Evolutionary conservation across 2,797 vertebrate species (phyloP).

Genomic region (Hemitrygon akajei): DNA sequence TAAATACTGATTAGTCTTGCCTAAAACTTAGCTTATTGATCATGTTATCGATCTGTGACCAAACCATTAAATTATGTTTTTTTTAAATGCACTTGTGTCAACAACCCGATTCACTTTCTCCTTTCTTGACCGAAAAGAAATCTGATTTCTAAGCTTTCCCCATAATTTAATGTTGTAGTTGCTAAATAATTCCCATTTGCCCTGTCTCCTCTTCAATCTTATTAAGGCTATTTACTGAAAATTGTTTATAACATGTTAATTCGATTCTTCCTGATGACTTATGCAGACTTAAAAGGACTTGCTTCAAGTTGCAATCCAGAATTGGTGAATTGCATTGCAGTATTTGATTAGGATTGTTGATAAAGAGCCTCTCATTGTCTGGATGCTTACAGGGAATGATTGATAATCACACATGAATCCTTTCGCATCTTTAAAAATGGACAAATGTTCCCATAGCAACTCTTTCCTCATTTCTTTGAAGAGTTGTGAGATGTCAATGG

Average conservation of each 20-base stretch:
- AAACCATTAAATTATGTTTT: neutral
- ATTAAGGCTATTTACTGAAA: neutral
- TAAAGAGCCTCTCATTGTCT: neutral
- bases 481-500: neutral
- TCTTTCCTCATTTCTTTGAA: neutral
- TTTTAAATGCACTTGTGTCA: neutral
- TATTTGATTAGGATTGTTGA: constrained; percentile 8
- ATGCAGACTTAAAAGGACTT: neutral
- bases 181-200: neutral
- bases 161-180: neutral
- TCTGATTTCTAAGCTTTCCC: neutral
- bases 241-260: neutral
- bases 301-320: neutral
- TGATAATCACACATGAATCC: constrained; percentile 11
- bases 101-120: neutral
- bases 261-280: neutral
- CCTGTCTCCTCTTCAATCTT: neutral
- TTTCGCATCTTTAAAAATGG: constrained; percentile 16
- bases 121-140: neutral
- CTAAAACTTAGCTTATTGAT: neutral
- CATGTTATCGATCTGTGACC: neutral
- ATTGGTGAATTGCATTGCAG: neutral
- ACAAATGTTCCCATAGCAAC: neutral
- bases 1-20: neutral
- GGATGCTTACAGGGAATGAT: constrained; percentile 25